Evolutionary conservation across 2,888 invertebrate species (phyloP).

Genomic region (Opisthograptis luteolata): DNA sequence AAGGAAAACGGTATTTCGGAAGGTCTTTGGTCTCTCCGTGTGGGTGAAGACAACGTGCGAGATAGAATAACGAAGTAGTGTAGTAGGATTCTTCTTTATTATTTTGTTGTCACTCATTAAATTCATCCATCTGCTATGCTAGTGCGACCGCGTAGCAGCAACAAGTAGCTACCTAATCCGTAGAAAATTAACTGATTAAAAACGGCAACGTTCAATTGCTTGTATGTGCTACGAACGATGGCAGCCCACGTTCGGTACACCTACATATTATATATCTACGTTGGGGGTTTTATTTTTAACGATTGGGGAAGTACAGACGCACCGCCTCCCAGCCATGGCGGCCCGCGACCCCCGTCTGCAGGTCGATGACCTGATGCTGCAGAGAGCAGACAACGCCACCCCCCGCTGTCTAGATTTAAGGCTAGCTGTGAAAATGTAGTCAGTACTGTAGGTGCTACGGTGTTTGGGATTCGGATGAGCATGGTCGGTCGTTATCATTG

Average conservation of each 20-base stretch:
- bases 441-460: conserved; percentile 14
- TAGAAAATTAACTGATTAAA: not conserved
- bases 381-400: conserved; percentile 39
- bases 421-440: conserved; percentile 23
- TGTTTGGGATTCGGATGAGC: too few species aligned
- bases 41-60: too few species aligned
- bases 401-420: conserved; percentile 53
- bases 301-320: conserved; percentile 47
- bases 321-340: conserved; percentile 19
- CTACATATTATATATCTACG: too few species aligned
- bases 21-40: too few species aligned
- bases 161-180: conserved; percentile 2
- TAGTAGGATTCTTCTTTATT: too few species aligned
- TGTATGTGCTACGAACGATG: not conserved
- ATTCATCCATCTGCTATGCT: too few species aligned
- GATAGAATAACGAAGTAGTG: too few species aligned
- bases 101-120: too few species aligned
- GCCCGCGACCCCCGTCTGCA: conserved; percentile 31
- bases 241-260: conserved; percentile 22
- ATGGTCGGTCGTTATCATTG: too few species aligned
- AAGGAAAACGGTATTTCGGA: too few species aligned
- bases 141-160: conserved; percentile 23
- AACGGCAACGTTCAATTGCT: conserved; percentile 5
- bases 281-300: conserved; percentile 47
- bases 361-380: conserved; percentile 57